Conservation (phyloP, 2,797 vertebrate species). For the Loriculus beryllinus region DNA sequence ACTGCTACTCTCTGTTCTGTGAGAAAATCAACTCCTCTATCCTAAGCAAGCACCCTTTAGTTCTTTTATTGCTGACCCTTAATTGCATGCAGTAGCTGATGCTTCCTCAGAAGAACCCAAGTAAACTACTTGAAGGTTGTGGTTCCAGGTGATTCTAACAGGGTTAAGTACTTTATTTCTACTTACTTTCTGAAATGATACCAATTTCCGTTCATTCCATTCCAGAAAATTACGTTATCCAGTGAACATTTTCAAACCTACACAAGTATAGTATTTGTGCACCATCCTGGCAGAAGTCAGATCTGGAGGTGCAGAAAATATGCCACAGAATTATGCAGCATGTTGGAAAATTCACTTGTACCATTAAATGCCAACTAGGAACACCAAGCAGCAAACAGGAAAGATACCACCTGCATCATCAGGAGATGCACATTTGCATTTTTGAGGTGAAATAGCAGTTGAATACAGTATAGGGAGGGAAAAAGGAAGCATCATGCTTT, state of each 20-base stretch:
- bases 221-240: not conserved
- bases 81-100: not conserved
- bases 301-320: not conserved
- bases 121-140: not conserved
- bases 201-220: not conserved
- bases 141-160: not conserved
- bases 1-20: not conserved
- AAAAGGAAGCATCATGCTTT: accelerated
- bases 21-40: not conserved
- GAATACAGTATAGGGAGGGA: not conserved
- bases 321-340: not conserved
- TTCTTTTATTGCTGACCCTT: not conserved
- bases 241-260: not conserved
- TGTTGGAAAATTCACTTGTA: not conserved
- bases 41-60: not conserved
- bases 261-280: not conserved
- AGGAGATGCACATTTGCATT: not conserved
- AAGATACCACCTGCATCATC: not conserved
- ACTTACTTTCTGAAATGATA: not conserved
- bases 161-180: not conserved
- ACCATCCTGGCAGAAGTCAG: not conserved
- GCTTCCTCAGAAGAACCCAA: not conserved
- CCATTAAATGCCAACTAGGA: not conserved
- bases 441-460: not conserved
- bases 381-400: not conserved